Base-by-base conservation (phyloP, 2,888 invertebrate species). In the Xestia sexstrigata region DNA sequence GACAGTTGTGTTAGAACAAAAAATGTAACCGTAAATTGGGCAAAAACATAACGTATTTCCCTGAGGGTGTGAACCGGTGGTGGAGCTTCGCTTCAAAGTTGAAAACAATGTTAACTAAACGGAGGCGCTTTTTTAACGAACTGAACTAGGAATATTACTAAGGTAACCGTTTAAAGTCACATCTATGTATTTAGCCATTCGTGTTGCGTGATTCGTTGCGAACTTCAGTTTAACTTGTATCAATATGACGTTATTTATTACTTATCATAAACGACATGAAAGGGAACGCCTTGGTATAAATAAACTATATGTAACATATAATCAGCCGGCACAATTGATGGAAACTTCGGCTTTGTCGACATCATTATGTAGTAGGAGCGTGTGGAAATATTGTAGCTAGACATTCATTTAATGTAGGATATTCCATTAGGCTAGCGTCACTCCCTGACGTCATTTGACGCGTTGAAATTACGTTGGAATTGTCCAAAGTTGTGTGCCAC, bases 401-500 rank as follows among this genome's bases (percentile, higher is more conserved):
- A 81, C 70, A 76, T 83, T 85, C 76, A 86, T 82, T 82, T 81
- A 85, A 74, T 79, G 78, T 68, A 66, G 78, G 60, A 70, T 76
- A 76, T 80, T 83, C 85, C 87, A 89, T 89, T 87, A 88, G 81
- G 83, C 81, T 60, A 73, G 74, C 71, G 76, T 82, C 58, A 70
- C 69, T 81, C 75, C 76, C 75, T 83, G 85, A 68, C 82, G 84
- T 83, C 83, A 83, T 85, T 88, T 86, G 78, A 82, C 72, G 78
- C 70, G 78, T 73, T 72, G 68, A 76, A 78, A 63, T 76, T 69
- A 73, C 77, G 79, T 76, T 77, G 78, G 81, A 85, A 83, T 88
- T 70, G 83, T 83, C 73, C 74, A 82, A 89, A 88, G 80, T 90
- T 89, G 72, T 77, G 58, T 75, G 69, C 80, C 78, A 85, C 86